A percentile compares a stretch with the other conserved stretches of the same genome.
phyloP scores from a whole-genome alignment of 2,113 vertebrate species.

The Pelecanus crispus region DNA sequence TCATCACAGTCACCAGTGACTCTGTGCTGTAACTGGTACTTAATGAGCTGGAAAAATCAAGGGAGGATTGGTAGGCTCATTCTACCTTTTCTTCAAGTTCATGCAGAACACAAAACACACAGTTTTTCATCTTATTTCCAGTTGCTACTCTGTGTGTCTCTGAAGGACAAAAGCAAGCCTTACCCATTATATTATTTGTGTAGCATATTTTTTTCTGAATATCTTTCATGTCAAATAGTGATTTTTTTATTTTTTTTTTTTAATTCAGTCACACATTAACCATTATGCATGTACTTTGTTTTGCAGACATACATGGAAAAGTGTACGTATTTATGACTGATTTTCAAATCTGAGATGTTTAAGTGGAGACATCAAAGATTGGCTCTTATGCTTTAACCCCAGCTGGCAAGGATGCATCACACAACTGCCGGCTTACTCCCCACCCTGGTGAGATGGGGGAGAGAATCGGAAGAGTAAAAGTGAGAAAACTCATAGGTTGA shows the following conservation, averaged over 20 bases:
- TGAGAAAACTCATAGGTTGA: too few relatives aligned
- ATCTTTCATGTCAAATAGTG: not conserved
- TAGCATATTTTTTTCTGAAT: not conserved
- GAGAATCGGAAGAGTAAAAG: too few relatives aligned
- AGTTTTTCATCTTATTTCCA: not conserved
- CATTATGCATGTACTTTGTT: not conserved
- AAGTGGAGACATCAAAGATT: not conserved
- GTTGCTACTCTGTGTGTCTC: not conserved
- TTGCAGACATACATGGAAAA: not conserved
- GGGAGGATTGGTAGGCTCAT: not conserved
- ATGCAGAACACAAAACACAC: not conserved
- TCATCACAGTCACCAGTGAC: not conserved
- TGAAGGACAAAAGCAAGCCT: not conserved
- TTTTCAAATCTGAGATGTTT: not conserved
- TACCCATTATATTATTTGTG: not conserved
- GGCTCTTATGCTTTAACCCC: not conserved
- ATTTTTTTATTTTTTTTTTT: not conserved
- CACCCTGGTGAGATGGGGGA: too few relatives aligned
- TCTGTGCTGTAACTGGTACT: not conserved
- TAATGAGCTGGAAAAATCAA: constrained; percentile 25
- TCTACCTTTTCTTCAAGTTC: not conserved
- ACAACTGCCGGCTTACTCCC: too few relatives aligned
- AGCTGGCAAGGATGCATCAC: too few relatives aligned
- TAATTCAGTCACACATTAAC: not conserved
- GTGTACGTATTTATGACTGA: not conserved